These are phyloP conservation scores for Erebia aethiops DNA, from an alignment of 2,888 invertebrate species.

Conservation along the genomic window DNA sequence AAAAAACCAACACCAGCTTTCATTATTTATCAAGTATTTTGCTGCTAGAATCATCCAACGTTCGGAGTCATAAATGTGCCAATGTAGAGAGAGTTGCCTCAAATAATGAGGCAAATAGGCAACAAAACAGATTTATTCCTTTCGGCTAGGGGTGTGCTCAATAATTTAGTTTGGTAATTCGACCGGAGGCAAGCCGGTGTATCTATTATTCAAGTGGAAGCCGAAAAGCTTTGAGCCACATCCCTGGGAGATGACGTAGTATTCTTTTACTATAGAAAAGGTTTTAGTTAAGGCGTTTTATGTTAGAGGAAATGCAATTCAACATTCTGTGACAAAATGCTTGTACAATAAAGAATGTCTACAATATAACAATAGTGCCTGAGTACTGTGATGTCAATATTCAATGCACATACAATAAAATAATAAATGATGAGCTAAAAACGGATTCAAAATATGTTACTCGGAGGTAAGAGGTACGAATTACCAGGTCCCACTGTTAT, in stretches of 20 bases:
- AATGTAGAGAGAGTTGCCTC: constrained; percentile 24
- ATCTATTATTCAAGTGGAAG: constrained; percentile 72
- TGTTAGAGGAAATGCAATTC: not conserved
- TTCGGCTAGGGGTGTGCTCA: constrained; percentile 62
- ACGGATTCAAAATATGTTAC: no score
- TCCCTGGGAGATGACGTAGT: not conserved
- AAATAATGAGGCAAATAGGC: constrained; percentile 40
- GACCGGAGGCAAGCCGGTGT: constrained; percentile 52
- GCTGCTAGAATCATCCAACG: not conserved
- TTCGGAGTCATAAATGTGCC: constrained; percentile 14
- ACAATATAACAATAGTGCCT: no score
- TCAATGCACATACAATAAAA: no score
- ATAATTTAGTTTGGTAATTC: constrained; percentile 77
- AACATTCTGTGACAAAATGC: not conserved
- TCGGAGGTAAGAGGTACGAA: no score
- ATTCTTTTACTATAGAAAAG: not conserved
- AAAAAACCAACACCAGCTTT: no score
- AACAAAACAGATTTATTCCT: constrained; percentile 62
- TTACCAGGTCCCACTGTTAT: no score
- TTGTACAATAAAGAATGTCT: no score
- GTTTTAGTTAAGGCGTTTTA: not conserved
- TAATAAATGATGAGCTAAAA: no score
- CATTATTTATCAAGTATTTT: no score
- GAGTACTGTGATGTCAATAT: no score
- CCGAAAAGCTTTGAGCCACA: constrained; percentile 51